Percentiles rank a stretch among this genome's conserved stretches.
Conservation (phyloP, 1,140 invertebrate genomes). For the Drosophila saltans region DNA sequence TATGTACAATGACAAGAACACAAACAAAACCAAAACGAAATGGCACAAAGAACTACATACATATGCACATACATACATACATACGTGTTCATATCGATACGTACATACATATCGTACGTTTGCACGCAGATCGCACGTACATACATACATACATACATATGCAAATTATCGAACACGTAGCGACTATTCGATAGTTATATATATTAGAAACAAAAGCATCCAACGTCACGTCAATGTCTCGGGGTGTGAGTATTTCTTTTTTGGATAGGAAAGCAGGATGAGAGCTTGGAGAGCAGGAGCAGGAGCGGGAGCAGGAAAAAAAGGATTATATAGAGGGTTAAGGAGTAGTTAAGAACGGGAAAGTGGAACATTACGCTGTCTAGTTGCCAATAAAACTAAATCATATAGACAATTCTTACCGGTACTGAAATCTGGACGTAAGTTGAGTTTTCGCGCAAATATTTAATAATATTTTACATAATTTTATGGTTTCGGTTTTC, state of each 20-base stretch:
- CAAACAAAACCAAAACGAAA: slow-evolving; percentile 27
- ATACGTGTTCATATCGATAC: slow-evolving; percentile 4
- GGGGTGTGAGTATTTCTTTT: neutral
- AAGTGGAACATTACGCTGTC: slow-evolving; percentile 47
- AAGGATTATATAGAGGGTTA: neutral
- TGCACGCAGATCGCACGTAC: neutral
- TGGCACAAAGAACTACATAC: slow-evolving; percentile 17
- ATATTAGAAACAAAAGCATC: slow-evolving; percentile 18
- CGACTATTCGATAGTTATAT: slow-evolving; percentile 15
- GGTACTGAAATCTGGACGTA: slow-evolving; percentile 78
- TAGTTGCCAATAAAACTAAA: slow-evolving; percentile 69
- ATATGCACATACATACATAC: slow-evolving; percentile 5
- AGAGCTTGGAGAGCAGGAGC: neutral
- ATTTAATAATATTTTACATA: slow-evolving; percentile 20
- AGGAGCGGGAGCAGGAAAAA: neutral
- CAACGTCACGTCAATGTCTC: slow-evolving; percentile 19
- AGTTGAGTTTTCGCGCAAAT: slow-evolving; percentile 59
- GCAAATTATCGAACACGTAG: slow-evolving; percentile 19
- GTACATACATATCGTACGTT: neutral
- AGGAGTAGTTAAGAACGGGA: neutral
- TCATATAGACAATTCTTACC: slow-evolving; percentile 75
- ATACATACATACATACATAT: slow-evolving; percentile 13
- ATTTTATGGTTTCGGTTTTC: slow-evolving; percentile 24
- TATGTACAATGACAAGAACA: slow-evolving; percentile 15
- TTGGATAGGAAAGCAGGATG: neutral